Evolutionary conservation across 2,888 invertebrate genomes (phyloP).

Genomic region (Phaonia tiefii): DNA sequence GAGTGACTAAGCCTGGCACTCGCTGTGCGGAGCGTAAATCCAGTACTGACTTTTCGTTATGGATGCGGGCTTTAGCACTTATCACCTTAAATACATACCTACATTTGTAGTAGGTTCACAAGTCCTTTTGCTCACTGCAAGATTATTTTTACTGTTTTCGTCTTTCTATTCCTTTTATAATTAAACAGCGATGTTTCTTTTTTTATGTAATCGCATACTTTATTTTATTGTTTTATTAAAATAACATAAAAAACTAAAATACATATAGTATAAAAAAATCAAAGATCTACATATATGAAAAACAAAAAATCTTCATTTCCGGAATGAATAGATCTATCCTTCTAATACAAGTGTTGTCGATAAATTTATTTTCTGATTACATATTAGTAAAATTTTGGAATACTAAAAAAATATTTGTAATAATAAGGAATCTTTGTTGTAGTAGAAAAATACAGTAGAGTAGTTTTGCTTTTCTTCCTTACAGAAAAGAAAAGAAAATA

Average conservation of each 20-base stretch:
- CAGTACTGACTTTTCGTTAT: too few species aligned
- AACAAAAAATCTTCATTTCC: conserved; percentile 70
- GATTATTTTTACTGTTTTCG: not conserved
- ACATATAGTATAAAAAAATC: conserved; percentile 43
- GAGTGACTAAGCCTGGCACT: too few species aligned
- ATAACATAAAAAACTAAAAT: conserved; percentile 50
- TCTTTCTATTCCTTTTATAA: too few species aligned
- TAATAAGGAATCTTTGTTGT: conserved; percentile 58
- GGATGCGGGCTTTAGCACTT: too few species aligned
- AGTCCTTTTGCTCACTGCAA: too few species aligned
- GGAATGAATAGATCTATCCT: conserved; percentile 73
- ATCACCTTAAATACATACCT: too few species aligned
- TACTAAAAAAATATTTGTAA: conserved; percentile 49
- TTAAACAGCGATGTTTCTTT: not conserved
- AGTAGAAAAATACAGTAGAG: conserved; percentile 65
- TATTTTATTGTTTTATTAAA: conserved; percentile 32
- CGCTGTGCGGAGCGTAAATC: too few species aligned
- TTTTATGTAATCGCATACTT: conserved; percentile 46
- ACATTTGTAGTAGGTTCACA: too few species aligned
- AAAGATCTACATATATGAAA: conserved; percentile 59
- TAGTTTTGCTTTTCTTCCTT: conserved; percentile 46
- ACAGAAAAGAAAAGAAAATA: conserved; percentile 44
- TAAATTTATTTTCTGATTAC: conserved; percentile 31
- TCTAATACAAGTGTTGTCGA: conserved; percentile 42
- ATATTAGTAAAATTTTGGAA: conserved; percentile 33